Base-by-base conservation (phyloP, 2,797 vertebrate genomes). In the Enteromius unitaeniatus region DNA sequence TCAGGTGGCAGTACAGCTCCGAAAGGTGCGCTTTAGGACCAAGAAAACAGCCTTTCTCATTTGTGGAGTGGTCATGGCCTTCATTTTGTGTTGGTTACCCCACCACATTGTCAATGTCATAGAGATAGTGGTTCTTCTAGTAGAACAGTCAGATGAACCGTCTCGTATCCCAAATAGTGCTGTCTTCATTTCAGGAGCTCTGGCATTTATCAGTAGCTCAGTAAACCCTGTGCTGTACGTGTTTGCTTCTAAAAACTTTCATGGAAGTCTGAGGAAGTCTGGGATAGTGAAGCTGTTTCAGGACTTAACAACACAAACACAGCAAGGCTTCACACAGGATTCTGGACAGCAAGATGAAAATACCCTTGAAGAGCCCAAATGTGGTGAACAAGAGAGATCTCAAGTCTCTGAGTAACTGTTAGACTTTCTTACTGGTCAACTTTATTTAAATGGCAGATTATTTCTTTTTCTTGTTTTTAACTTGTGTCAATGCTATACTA, bases 221-320 rank as follows among this genome's bases (percentile, higher is more conserved):
- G 84, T 86, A 60, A 93, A 92, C 88, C 94, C 93, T 40, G 84
- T 95, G 28, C 91, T 95, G 72, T 94, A 95, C 0, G 91, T 89
- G 58, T 92, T 95, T 84, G 92, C 94, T 9, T 93, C 94, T 0
- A 93, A 85, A 76, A 95, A 84, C 78, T 91, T 95, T 49, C 92
- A 73, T 89, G 89, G 85, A 55, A 92, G 90, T 81, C 83, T 96
- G 9, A 87, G 82, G 37, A 86, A 92, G 75, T 90, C 91, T 7
- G 88, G 83, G 23, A 88, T 96, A 62, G 89, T 90, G 34, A 92
- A 87, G 72, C 91, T 96, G 3, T 96, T 96, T 87, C 90, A 95
- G 69, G 94, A 95, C 84, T 87, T 95, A 37, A 88, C 87, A 58
- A 88, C 87, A 72, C 88, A 87, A 26, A 88, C 86, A 62, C 82